Evolutionary conservation across 1,140 invertebrate species (phyloP).

Genomic region (Drosophila simulans): DNA sequence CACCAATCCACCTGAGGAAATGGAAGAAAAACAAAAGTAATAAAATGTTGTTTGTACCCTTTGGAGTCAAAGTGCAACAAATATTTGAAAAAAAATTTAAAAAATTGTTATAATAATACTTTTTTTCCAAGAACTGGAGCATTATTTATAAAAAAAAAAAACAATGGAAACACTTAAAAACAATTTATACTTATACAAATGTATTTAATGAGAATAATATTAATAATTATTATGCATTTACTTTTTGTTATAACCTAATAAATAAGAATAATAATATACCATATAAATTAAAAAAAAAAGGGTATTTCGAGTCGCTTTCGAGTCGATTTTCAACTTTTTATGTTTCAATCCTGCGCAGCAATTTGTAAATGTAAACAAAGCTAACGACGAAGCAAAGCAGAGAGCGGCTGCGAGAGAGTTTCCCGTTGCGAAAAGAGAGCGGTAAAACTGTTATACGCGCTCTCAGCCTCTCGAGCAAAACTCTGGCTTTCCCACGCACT

Average conservation of each 20-base stretch:
- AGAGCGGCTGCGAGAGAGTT: slow-evolving; percentile 13
- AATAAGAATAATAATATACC: too few relatives aligned
- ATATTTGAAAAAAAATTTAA: too few relatives aligned
- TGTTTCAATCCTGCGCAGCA: slow-evolving; percentile 65
- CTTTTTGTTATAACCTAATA: too few relatives aligned
- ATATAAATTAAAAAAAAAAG: not conserved
- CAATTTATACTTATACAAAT: too few relatives aligned
- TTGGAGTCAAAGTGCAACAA: not conserved
- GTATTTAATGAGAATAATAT: too few relatives aligned
- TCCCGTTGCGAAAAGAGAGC: slow-evolving; percentile 10
- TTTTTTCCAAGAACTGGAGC: too few relatives aligned
- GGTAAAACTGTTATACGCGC: slow-evolving; percentile 66
- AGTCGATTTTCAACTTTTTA: slow-evolving; percentile 17
- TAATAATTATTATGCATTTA: too few relatives aligned
- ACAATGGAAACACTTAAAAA: too few relatives aligned
- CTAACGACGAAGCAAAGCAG: slow-evolving; percentile 38
- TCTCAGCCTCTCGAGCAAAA: slow-evolving; percentile 16
- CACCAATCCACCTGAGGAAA: slow-evolving; percentile 14
- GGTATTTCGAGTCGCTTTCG: not conserved
- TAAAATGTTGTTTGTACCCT: slow-evolving; percentile 15
- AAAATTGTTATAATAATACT: too few relatives aligned
- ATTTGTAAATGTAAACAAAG: slow-evolving; percentile 75
- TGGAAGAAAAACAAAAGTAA: not conserved
- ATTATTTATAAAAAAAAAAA: too few relatives aligned
- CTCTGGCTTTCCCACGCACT: slow-evolving; percentile 26